phyloP scores from a whole-genome alignment of 2,888 invertebrate species.

The Hydropsyche betteni region DNA sequence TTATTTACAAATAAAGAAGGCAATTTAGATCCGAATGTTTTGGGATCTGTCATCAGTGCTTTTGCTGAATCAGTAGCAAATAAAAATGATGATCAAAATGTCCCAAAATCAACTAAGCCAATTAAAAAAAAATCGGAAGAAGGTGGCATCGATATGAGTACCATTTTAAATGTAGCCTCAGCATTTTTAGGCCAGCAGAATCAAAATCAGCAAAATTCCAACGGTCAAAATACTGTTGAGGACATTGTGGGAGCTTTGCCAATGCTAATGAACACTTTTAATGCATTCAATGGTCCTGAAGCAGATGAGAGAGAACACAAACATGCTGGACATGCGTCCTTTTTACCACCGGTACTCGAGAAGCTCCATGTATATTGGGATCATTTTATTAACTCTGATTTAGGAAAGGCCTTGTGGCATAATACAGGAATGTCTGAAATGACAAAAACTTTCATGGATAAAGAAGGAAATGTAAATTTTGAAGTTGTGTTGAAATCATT shows the following conservation, averaged over 20 bases:
- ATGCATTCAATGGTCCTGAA: slow-evolving; percentile 70
- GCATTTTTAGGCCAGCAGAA: slow-evolving; percentile 64
- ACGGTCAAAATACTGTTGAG: slow-evolving; percentile 54
- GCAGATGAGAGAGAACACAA: slow-evolving; percentile 68
- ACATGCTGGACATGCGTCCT: slow-evolving; percentile 76
- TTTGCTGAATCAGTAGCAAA: slow-evolving; percentile 56
- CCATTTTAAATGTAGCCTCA: slow-evolving; percentile 67
- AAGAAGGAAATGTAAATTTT: slow-evolving; percentile 76
- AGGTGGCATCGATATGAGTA: slow-evolving; percentile 63
- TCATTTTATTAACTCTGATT: slow-evolving; percentile 79
- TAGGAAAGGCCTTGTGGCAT: slow-evolving; percentile 77
- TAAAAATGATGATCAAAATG: slow-evolving; percentile 51
- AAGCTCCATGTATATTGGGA: slow-evolving; percentile 80
- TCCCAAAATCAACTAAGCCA: slow-evolving; percentile 53
- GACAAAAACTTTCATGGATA: slow-evolving; percentile 73
- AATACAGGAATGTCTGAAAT: slow-evolving; percentile 77
- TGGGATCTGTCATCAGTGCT: slow-evolving; percentile 63
- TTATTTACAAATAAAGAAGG: slow-evolving; percentile 68
- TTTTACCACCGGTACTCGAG: slow-evolving; percentile 76
- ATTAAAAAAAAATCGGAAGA: slow-evolving; percentile 36
- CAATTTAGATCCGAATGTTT: slow-evolving; percentile 67
- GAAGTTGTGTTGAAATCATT: slow-evolving; percentile 78
- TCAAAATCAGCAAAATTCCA: slow-evolving; percentile 53
- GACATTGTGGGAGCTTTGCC: slow-evolving; percentile 69
- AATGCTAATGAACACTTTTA: slow-evolving; percentile 72